These are phyloP conservation scores for Garrulus glandarius DNA, from an alignment of 2,797 vertebrate species.

Conservation along the genomic window DNA sequence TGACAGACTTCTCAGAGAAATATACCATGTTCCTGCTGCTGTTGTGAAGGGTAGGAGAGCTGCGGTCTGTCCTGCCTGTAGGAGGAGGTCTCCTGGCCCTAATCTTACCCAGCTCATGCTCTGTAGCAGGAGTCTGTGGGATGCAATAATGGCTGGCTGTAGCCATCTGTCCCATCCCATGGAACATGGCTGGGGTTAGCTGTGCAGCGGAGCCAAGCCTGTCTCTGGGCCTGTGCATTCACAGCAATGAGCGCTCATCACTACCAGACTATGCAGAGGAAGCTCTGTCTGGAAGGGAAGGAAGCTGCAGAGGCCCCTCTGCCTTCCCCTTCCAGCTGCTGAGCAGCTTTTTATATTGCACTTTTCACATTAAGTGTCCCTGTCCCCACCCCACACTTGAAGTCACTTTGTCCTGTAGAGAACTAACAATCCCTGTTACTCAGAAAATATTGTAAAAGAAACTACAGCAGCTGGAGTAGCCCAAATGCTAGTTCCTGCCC, in stretches of 20 bases:
- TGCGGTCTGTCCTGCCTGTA: conserved; percentile 28
- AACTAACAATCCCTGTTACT: conserved; percentile 62
- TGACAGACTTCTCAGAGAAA: conserved; percentile 29
- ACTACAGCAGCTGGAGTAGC: conserved; percentile 58
- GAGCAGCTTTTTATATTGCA: conserved; percentile 70
- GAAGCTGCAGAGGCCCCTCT: conserved; percentile 45
- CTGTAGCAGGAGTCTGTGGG: conserved; percentile 26
- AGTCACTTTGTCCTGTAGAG: conserved; percentile 56
- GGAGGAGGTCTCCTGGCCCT: conserved; percentile 6
- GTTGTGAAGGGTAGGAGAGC: conserved; percentile 31
- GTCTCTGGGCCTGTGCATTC: not conserved
- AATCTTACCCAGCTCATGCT: not conserved
- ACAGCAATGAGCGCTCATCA: conserved; percentile 26
- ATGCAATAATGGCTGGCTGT: conserved; percentile 61
- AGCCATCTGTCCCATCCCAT: conserved; percentile 30
- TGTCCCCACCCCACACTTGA: conserved; percentile 30
- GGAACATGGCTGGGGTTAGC: not conserved
- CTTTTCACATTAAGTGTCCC: conserved; percentile 73
- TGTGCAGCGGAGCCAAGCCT: conserved; percentile 12
- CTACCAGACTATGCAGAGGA: conserved; percentile 76
- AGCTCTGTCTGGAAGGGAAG: conserved; percentile 62
- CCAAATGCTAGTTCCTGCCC: conserved; percentile 57
- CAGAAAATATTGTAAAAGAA: conserved; percentile 53
- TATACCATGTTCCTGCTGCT: not conserved
- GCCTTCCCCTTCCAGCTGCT: conserved; percentile 64